These are phyloP conservation scores for Calliopum simillimum DNA, from an alignment of 2,888 invertebrate genomes.

Conservation along the genomic window DNA sequence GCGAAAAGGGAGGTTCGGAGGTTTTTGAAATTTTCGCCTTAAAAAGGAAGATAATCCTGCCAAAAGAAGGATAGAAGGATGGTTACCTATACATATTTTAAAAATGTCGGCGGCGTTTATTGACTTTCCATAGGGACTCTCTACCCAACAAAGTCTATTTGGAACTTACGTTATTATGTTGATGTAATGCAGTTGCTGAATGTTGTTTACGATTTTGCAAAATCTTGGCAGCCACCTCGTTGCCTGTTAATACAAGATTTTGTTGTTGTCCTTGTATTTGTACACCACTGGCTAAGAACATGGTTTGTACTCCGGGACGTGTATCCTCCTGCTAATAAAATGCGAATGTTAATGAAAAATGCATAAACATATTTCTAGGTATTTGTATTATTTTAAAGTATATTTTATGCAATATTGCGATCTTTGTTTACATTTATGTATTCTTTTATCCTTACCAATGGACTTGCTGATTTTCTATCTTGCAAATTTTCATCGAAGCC, in stretches of 20 bases:
- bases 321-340: slow-evolving; percentile 57
- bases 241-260: slow-evolving; percentile 60
- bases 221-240: slow-evolving; percentile 60
- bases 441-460: slow-evolving; percentile 56
- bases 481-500: slow-evolving; percentile 75
- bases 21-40: too few relatives aligned
- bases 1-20: too few relatives aligned
- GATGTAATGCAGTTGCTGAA: slow-evolving; percentile 20
- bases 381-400: background rate
- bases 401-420: background rate
- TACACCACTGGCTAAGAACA: slow-evolving; percentile 61
- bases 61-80: too few relatives aligned
- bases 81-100: too few relatives aligned
- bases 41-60: too few relatives aligned
- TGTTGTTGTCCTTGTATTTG: slow-evolving; percentile 58
- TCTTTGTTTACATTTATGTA: background rate
- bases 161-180: too few relatives aligned
- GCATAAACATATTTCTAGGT: background rate
- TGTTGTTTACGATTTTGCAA: slow-evolving; percentile 57
- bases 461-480: slow-evolving; percentile 64
- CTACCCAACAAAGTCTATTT: too few relatives aligned
- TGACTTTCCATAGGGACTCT: too few relatives aligned
- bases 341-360: slow-evolving; percentile 17
- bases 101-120: too few relatives aligned
- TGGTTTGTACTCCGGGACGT: slow-evolving; percentile 49